Conservation (phyloP, 2,113 vertebrate species). For the Chinchilla lanigera region DNA sequence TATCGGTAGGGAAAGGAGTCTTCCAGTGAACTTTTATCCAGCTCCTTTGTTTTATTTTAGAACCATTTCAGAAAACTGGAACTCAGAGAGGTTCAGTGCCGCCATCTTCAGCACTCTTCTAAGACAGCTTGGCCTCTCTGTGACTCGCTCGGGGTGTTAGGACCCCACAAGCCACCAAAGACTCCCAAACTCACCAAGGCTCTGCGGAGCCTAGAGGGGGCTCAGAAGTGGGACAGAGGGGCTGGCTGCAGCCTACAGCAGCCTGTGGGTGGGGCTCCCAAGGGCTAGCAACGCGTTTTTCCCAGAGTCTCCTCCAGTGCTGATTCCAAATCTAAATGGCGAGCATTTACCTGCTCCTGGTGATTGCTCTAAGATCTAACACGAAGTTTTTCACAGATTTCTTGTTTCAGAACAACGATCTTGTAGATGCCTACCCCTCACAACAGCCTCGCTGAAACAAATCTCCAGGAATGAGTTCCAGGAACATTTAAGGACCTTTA, state of each 20-base stretch:
- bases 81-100: neutral
- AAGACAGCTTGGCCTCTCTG: neutral
- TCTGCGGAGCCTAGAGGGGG: neutral
- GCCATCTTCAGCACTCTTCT: neutral
- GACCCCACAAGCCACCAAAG: neutral
- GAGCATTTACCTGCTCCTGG: neutral
- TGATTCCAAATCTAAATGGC: neutral
- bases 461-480: neutral
- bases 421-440: neutral
- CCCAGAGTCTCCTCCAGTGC: neutral
- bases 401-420: neutral
- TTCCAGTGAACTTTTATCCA: neutral
- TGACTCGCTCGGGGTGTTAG: neutral
- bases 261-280: neutral
- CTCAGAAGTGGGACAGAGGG: rapidly evolving
- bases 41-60: neutral
- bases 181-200: too few species aligned
- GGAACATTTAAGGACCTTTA: neutral
- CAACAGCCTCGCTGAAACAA: neutral
- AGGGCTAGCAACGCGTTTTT: neutral
- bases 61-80: neutral
- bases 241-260: neutral
- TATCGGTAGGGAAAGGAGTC: neutral
- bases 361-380: neutral
- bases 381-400: neutral